Base-by-base conservation (phyloP, 2,113 vertebrate genomes). In the Erythrocercus mccallii region DNA sequence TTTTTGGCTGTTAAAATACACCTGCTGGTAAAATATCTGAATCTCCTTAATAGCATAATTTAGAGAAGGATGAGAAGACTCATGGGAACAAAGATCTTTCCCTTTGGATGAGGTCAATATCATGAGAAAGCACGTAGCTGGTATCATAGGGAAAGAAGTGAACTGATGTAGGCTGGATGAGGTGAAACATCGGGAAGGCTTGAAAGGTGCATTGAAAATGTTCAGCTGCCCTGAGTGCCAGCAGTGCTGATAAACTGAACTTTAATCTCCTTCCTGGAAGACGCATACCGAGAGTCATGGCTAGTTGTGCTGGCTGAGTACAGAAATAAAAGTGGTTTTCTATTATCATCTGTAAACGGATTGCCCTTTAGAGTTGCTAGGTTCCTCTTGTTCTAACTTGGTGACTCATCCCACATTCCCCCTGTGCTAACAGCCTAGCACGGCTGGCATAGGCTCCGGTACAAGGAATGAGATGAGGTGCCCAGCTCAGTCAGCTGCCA, bases 321-420 rank as follows among this genome's bases (percentile, higher is more conserved):
- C 71, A 92, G 93, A 96, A 96, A 95, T 92, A 92, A 94, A 94
- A 84, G 62, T 42, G 73, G 76, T 95, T 91, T 95, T 92, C 84
- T 94, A 17, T 94, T 95, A 92, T 94, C 81, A 92, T 54, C 89
- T 92, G 78, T 91, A 95, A 89, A 89, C 42, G 81, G 86, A 68
- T 72, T 91, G 91, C 90, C 91, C 91, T 96, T 96, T 89, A 89
- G 81, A 84, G 93, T 86, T 58, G 40, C 69, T 94, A 91, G 86
- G 94, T 94, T 89, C 92, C 94, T 61, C 86, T 84, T 94, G 91
- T 94, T 94, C 80, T 94, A 56, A 94, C 80, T 87, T 47, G 84
- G 89, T 95, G 94, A 95, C 91, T 95, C 89, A 94, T 54, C 70
- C 73, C 0, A 1, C 81, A 82, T 95, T 95, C 89, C 40, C 77